A percentile compares a stretch with the other conserved stretches of the same genome.
Evolutionary conservation across 1,140 invertebrate genomes (phyloP).

Genomic region (Oryctes rhinoceros): DNA sequence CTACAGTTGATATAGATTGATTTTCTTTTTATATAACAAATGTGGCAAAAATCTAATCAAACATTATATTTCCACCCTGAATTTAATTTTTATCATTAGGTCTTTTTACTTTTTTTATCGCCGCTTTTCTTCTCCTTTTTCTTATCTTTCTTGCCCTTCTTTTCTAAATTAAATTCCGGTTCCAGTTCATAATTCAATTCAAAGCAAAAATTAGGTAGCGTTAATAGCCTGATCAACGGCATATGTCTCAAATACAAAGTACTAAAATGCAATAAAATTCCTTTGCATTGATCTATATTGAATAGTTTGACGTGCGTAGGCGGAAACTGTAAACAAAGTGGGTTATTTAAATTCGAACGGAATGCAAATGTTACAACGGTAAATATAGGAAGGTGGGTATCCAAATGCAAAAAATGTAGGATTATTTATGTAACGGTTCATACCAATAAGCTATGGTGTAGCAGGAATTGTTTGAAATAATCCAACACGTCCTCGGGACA

Average conservation of each 20-base stretch:
- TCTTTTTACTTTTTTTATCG: slow-evolving; percentile 43
- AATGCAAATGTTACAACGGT: slow-evolving; percentile 22
- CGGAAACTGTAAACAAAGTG: slow-evolving; percentile 52
- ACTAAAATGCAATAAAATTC: slow-evolving; percentile 55
- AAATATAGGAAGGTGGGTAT: slow-evolving; percentile 40
- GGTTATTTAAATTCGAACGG: slow-evolving; percentile 16
- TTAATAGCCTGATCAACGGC: slow-evolving; percentile 55
- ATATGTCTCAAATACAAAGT: slow-evolving; percentile 56
- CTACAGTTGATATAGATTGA: not conserved
- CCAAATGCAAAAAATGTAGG: not conserved
- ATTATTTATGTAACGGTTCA: slow-evolving; percentile 14
- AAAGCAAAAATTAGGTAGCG: slow-evolving; percentile 57
- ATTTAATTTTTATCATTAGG: not conserved
- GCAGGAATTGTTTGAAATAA: slow-evolving; percentile 56
- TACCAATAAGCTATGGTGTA: slow-evolving; percentile 54
- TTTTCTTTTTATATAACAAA: too few relatives aligned
- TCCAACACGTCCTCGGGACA: slow-evolving; percentile 55
- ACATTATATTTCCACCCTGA: too few relatives aligned
- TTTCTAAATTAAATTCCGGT: slow-evolving; percentile 44
- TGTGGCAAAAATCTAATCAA: too few relatives aligned
- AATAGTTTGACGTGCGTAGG: slow-evolving; percentile 54
- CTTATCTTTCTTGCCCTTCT: slow-evolving; percentile 44
- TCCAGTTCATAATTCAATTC: slow-evolving; percentile 50
- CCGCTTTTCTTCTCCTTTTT: slow-evolving; percentile 41
- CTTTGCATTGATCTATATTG: slow-evolving; percentile 50